A percentile compares a stretch with the other conserved stretches of the same genome.
These are phyloP conservation scores for Hydrotaea cyrtoneurina DNA, from an alignment of 2,888 invertebrate species.

Conservation along the genomic window DNA sequence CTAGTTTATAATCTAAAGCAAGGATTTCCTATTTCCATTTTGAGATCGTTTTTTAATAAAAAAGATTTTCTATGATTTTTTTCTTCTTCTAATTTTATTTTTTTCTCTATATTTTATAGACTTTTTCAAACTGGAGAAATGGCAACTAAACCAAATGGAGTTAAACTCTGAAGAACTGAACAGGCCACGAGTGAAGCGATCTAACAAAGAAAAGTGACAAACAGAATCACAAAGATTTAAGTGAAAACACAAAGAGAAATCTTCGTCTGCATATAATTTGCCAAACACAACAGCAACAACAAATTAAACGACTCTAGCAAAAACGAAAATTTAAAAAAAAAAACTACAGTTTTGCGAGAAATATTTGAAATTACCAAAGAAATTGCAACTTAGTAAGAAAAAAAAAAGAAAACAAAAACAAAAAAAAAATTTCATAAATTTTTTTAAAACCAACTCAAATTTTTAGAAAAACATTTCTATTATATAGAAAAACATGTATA, in stretches of 20 bases:
- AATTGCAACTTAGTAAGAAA: constrained; percentile 8
- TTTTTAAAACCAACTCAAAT: constrained; percentile 49
- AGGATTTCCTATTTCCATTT: too few species aligned
- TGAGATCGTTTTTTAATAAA: too few species aligned
- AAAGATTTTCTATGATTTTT: too few species aligned
- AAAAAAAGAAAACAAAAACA: constrained; percentile 45
- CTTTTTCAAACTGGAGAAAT: constrained; percentile 46
- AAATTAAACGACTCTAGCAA: neutral
- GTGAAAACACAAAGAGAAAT: neutral
- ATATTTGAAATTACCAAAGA: neutral
- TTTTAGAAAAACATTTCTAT: constrained; percentile 70
- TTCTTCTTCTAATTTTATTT: neutral
- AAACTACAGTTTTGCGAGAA: neutral
- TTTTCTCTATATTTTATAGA: constrained; percentile 42
- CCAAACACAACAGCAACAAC: neutral
- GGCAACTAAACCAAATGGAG: constrained; percentile 53
- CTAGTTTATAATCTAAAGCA: too few species aligned
- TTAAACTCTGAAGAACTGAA: neutral
- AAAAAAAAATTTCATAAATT: constrained; percentile 51
- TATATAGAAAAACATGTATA: constrained; percentile 71
- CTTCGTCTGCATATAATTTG: too few species aligned
- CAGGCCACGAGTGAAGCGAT: neutral
- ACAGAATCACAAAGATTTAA: neutral
- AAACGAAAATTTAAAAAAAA: neutral
- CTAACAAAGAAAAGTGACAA: constrained; percentile 3